Base-by-base conservation (phyloP, 2,113 vertebrate genomes). In the Corydoras sp. region DNA sequence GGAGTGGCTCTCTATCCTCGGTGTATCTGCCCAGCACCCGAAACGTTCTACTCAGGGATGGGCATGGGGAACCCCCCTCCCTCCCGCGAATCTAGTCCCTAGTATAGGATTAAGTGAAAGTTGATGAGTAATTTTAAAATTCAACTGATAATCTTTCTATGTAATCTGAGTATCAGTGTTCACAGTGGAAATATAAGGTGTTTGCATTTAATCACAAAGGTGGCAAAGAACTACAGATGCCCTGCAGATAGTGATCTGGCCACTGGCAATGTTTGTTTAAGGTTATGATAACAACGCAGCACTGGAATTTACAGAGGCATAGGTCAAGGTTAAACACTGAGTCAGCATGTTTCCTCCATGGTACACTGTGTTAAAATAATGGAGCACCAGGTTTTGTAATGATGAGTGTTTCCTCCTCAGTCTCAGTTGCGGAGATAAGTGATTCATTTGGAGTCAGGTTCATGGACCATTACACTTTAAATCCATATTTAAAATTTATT, bases 321-420 rank as follows among this genome's bases (percentile, higher is more conserved):
- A 24, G 18, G 18, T 24, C 76, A 54, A 83, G 80, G 83, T 64
- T 79, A 74, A 31, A 43, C 14, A 68, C 49, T 68, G 76, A 77
- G 11, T 80, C 72, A 80, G 60, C 80, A 58, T 69, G 65, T 53
- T 13, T 30, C 24, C 75, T 18, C 14, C 10, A 24, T 55, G n/a
- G 9, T 32, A 55, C 54, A 58, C 62, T 15, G 55, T 59, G 15
- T 55, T 62, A 54, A 56, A 59, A 53, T 35, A 29, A 11, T 12
- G 3, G 11, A 24, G 67, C 65, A 61, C 69, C 31, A 43, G 10
- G 49, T 79, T 80, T 62, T 74, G 29, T 76, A 74, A 18, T n/a
- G 7, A 56, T 50, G 29, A 2, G 30, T 69, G 18, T 30, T 72
- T 74, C 71, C n/a, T 51, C 48, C 13, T 54, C 51, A 62, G 29